Evolutionary conservation across 2,888 invertebrate genomes (phyloP).

Genomic region (Pheosia gnoma): DNA sequence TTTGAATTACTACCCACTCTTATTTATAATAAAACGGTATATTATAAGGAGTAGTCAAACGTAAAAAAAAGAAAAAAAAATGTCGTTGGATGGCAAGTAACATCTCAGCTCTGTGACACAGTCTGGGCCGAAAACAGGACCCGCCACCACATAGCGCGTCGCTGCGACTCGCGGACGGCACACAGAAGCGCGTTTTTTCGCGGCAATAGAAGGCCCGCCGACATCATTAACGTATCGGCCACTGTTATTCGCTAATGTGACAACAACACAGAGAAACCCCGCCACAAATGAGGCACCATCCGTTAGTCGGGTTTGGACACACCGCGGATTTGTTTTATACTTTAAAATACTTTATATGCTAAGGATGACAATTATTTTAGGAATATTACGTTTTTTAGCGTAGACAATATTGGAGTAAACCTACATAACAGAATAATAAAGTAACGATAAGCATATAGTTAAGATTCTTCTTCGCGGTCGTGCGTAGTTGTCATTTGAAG

Average conservation of each 20-base stretch:
- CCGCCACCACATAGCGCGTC: neutral
- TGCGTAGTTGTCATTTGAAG: too few species aligned
- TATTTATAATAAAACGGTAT: too few species aligned
- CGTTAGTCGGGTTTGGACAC: slow-evolving; percentile 62
- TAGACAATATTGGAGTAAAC: neutral
- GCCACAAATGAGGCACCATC: slow-evolving; percentile 80
- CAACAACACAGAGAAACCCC: slow-evolving; percentile 80
- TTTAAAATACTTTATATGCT: neutral
- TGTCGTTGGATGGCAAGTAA: too few species aligned
- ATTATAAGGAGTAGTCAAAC: neutral
- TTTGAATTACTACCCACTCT: too few species aligned
- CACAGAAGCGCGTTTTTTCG: slow-evolving; percentile 70
- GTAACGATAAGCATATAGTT: too few species aligned
- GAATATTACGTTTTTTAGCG: neutral
- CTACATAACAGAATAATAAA: too few species aligned
- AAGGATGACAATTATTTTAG: neutral
- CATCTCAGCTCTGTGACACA: neutral
- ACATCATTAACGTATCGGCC: slow-evolving; percentile 82
- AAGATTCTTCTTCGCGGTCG: too few species aligned
- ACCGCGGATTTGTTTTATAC: slow-evolving; percentile 29
- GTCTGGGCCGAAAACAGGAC: too few species aligned
- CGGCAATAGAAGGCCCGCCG: slow-evolving; percentile 74
- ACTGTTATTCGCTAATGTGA: slow-evolving; percentile 83
- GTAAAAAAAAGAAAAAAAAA: too few species aligned
- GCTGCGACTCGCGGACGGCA: slow-evolving; percentile 27